Percentiles rank a stretch among this genome's conserved stretches.
Evolutionary conservation across 1,140 invertebrate genomes (phyloP).

Genomic region (Gonatopus flavifemur): DNA sequence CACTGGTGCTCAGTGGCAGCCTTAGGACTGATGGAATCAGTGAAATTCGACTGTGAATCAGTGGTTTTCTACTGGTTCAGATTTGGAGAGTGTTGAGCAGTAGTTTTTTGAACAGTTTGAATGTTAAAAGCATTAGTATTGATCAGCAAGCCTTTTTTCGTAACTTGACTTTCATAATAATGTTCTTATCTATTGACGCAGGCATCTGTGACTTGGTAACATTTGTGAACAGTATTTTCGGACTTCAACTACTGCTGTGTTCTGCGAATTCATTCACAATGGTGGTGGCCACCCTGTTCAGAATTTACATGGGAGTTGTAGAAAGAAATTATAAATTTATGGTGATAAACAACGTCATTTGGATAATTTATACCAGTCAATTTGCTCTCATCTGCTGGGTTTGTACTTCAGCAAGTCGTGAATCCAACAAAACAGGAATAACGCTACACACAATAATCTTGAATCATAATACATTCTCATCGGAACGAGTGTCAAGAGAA

Average conservation of each 20-base stretch:
- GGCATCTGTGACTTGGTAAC: constrained; percentile 29
- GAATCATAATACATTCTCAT: constrained; percentile 1
- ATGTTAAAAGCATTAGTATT: too few relatives aligned
- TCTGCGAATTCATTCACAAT: constrained; percentile 41
- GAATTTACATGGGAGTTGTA: constrained; percentile 42
- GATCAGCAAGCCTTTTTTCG: too few relatives aligned
- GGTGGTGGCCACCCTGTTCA: constrained; percentile 38
- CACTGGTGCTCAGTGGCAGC: too few relatives aligned
- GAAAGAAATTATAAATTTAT: constrained; percentile 34
- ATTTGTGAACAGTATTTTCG: constrained; percentile 31
- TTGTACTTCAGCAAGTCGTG: constrained; percentile 24
- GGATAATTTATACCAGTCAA: constrained; percentile 33
- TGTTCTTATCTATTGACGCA: constrained; percentile 18
- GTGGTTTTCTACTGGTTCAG: too few relatives aligned
- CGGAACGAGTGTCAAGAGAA: neutral
- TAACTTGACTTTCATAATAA: too few relatives aligned
- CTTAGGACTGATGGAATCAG: too few relatives aligned
- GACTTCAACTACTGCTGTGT: constrained; percentile 32
- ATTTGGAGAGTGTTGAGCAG: too few relatives aligned
- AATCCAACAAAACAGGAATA: constrained; percentile 30
- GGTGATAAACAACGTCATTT: constrained; percentile 40
- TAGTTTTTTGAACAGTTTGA: too few relatives aligned
- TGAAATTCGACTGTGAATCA: too few relatives aligned
- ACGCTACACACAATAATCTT: constrained; percentile 22
- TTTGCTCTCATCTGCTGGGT: constrained; percentile 32